Evolutionary conservation across 2,113 vertebrate genomes (phyloP).

Genomic region (Fulica atra): DNA sequence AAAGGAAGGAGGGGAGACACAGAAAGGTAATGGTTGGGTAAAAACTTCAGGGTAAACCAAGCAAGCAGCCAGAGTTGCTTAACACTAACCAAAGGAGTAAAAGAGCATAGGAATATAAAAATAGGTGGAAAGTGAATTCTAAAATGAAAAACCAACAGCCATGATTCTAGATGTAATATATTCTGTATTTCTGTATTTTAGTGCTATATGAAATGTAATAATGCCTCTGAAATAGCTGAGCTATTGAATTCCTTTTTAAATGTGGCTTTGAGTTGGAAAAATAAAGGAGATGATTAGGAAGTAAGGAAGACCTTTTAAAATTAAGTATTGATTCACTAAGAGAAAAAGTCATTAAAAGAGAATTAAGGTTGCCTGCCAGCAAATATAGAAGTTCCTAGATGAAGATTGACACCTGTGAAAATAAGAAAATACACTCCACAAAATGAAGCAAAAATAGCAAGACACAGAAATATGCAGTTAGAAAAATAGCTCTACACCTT

Average conservation of each 20-base stretch:
- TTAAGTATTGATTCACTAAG: slow-evolving; percentile 70
- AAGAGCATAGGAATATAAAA: neutral
- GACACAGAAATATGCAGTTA: neutral
- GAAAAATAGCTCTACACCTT: neutral
- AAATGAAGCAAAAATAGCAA: slow-evolving; percentile 37
- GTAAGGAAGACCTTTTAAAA: slow-evolving; percentile 65
- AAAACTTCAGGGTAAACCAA: neutral
- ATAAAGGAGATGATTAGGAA: slow-evolving; percentile 62
- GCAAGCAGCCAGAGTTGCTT: neutral
- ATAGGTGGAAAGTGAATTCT: neutral
- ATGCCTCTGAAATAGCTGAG: slow-evolving; percentile 42
- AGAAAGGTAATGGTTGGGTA: neutral
- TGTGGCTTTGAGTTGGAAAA: slow-evolving; percentile 49
- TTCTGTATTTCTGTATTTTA: slow-evolving; percentile 9
- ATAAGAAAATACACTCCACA: slow-evolving; percentile 34
- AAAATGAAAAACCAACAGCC: slow-evolving; percentile 29
- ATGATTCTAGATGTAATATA: slow-evolving; percentile 24
- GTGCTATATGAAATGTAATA: slow-evolving; percentile 35
- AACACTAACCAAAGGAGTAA: neutral
- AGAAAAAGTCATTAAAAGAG: slow-evolving; percentile 71
- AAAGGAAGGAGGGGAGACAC: neutral
- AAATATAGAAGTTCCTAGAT: slow-evolving; percentile 48
- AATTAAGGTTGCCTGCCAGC: slow-evolving; percentile 61
- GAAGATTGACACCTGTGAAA: slow-evolving; percentile 60
- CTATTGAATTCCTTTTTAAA: slow-evolving; percentile 60